These are phyloP conservation scores for Baronia brevicornis DNA, from an alignment of 2,888 invertebrate genomes.

Conservation along the genomic window DNA sequence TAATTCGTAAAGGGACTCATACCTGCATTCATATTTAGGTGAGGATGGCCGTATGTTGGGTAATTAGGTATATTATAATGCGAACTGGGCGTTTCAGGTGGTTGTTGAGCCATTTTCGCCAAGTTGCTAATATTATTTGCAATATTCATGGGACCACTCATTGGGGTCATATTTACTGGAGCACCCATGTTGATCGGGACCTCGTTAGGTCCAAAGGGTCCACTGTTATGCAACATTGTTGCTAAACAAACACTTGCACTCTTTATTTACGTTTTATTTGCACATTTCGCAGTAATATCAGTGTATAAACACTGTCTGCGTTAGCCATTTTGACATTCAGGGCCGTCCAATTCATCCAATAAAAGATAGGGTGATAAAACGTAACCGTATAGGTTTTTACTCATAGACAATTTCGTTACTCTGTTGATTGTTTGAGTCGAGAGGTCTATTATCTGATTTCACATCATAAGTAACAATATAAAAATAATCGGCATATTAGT, in stretches of 20 bases:
- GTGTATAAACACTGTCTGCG: constrained; percentile 43
- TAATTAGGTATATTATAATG: constrained; percentile 43
- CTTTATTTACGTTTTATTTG: constrained; percentile 18
- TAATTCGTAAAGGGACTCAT: constrained; percentile 39
- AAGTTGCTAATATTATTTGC: constrained; percentile 46
- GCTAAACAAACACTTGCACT: constrained; percentile 16
- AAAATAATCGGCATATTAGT: too few relatives aligned
- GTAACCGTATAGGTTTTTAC: constrained; percentile 12
- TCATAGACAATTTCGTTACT: constrained; percentile 11
- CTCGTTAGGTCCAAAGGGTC: constrained; percentile 51
- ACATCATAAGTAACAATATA: too few relatives aligned
- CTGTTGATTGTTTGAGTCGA: too few relatives aligned
- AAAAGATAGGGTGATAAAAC: constrained; percentile 11
- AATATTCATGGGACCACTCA: constrained; percentile 36
- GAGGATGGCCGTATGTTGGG: constrained; percentile 33
- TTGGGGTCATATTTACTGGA: constrained; percentile 42
- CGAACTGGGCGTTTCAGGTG: constrained; percentile 27
- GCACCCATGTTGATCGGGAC: constrained; percentile 44
- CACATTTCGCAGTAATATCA: constrained; percentile 19
- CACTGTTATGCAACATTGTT: constrained; percentile 59
- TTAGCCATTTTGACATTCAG: constrained; percentile 55
- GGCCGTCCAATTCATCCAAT: constrained; percentile 11
- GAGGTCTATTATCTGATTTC: too few relatives aligned
- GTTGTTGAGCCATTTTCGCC: constrained; percentile 40
- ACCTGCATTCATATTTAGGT: constrained; percentile 33